A percentile compares a stretch with the other conserved stretches of the same genome.
These are phyloP conservation scores for Distichodus sexfasciatus DNA, from an alignment of 2,797 vertebrate species.

Conservation along the genomic window DNA sequence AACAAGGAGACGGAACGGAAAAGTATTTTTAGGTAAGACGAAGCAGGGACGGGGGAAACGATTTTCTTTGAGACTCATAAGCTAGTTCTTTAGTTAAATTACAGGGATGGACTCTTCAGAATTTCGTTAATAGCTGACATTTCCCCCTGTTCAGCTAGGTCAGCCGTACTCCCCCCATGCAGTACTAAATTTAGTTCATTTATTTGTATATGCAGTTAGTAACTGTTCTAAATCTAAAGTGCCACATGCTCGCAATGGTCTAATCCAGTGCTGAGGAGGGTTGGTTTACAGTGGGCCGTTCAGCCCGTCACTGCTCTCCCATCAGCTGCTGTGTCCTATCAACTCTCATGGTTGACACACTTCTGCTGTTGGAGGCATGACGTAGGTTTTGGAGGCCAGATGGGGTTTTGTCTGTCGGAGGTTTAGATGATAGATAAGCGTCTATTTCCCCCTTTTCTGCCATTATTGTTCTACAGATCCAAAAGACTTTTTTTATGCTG, in stretches of 20 bases:
- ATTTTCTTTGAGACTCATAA: not conserved
- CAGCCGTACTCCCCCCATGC: conserved; percentile 34
- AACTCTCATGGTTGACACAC: conserved; percentile 56
- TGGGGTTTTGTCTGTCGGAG: conserved; percentile 41
- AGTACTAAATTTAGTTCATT: conserved; percentile 70
- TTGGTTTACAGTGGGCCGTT: conserved; percentile 61
- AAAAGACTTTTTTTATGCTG: too few species aligned
- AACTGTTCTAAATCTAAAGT: conserved; percentile 84
- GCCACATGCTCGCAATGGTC: conserved; percentile 59
- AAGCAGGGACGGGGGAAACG: not conserved
- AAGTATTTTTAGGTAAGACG: conserved; percentile 91
- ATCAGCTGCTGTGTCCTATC: conserved; percentile 79
- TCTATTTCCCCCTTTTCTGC: not conserved
- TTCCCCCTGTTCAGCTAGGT: conserved; percentile 56
- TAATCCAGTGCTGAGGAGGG: conserved; percentile 50
- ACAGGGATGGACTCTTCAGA: not conserved
- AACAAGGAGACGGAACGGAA: conserved; percentile 88
- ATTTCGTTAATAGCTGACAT: conserved; percentile 48
- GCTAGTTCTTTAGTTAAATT: too few species aligned
- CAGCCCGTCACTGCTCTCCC: conserved; percentile 40
- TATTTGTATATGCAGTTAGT: conserved; percentile 81
- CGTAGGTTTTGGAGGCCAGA: conserved; percentile 56
- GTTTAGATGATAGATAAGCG: conserved; percentile 15
- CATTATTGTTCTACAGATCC: not conserved
- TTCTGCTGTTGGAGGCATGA: conserved; percentile 61